Base-by-base conservation (phyloP, 2,797 vertebrate genomes). In the Balearica regulorum region DNA sequence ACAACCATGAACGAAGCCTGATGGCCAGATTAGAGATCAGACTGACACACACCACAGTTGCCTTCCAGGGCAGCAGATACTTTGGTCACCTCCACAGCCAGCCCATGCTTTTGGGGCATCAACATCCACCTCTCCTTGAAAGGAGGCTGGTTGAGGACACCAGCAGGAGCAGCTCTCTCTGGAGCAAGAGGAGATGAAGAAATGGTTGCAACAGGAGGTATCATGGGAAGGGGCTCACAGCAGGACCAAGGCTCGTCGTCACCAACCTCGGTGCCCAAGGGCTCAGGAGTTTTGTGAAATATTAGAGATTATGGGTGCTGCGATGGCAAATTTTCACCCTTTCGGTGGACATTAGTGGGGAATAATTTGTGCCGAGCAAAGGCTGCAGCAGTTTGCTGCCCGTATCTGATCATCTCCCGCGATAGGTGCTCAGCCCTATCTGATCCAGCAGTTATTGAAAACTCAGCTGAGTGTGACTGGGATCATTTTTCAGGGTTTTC, bases 401-500 rank as follows among this genome's bases (percentile, higher is more conserved):
- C 54, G 72, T 94, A 82, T 89, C 94, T 87, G 96, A 94, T 90
- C 92, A 87, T 84, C 86, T 77, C 60, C 71, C 0, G 0, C 0
- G 19, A 90, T 51, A 57, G 64, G 33, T 82, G 68, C 88, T 80
- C 26, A 3, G 81, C 89, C 81, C 86, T 95, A 92, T 94, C 94
- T 93, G 89, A 89, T 92, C 89, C 86, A 89, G 64, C 87, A 87
- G 84, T 90, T 96, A 96, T 87, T 96, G 94, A 94, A 97, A 93
- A 75, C 91, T 81, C 94, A 96, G 91, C 91, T 88, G 83, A 90
- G 92, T 77, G 68, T 62, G 76, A 80, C 89, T n/a, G 62, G 65
- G 82, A 70, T 89, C 29, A 89, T 95, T 94, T 94, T 55, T 96
- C 94, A 92, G 78, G 28, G 92, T 77, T 96, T 96, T 91, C 61